Evolutionary conservation across 37 sponge, comb jelly and placozoan species (phyloP).

Genomic region (Hormiphora californensis): DNA sequence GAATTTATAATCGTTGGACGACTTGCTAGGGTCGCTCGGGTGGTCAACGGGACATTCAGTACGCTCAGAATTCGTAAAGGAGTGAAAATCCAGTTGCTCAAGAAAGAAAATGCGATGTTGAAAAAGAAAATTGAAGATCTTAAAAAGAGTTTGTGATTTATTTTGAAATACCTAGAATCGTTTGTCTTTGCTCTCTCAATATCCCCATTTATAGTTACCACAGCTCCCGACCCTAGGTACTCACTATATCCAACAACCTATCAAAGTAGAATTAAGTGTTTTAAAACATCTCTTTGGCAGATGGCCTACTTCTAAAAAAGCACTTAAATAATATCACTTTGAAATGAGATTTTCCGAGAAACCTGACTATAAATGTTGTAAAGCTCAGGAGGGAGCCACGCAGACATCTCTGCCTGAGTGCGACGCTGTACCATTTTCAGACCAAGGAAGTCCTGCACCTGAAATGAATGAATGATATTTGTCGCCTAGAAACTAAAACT

Average conservation of each 20-base stretch:
- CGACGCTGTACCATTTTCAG: conserved; percentile 1
- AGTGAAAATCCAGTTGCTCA: not conserved
- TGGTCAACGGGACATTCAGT: conserved; percentile 8
- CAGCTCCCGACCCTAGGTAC: not conserved
- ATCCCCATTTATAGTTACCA: conserved; percentile 33
- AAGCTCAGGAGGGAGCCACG: conserved; percentile 32
- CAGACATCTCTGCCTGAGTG: conserved; percentile 20
- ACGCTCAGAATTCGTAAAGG: not conserved
- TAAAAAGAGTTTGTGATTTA: not conserved
- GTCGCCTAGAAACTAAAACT: not conserved
- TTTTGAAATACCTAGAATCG: not conserved
- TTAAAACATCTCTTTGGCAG: not conserved
- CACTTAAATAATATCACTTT: not conserved
- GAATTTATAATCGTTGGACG: conserved; percentile 26
- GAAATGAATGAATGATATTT: not conserved
- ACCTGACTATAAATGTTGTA: conserved; percentile 50
- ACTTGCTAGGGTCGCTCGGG: not conserved
- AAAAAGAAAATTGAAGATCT: conserved; percentile 5
- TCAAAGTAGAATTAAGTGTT: not conserved
- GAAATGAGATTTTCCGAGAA: not conserved
- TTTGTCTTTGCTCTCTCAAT: conserved; percentile 29
- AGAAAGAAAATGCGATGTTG: not conserved
- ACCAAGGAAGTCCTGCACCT: conserved; percentile 37
- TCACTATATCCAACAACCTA: conserved; percentile 34
- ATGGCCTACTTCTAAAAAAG: not conserved